Base-by-base conservation (phyloP, 2,113 vertebrate species). In the Alces alces region DNA sequence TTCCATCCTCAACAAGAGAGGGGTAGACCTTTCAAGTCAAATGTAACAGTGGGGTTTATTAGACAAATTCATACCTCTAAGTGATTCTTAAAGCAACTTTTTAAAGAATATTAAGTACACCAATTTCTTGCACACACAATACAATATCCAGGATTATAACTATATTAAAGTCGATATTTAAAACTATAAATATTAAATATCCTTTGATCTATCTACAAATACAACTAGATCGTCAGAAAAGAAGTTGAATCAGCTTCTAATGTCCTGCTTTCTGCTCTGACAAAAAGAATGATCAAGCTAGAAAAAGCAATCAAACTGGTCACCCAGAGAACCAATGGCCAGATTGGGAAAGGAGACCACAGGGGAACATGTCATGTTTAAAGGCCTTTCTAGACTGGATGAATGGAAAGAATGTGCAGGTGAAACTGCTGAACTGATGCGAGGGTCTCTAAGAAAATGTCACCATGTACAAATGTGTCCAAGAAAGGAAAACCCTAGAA, bases 121-220 rank as follows among this genome's bases (percentile, higher is more conserved):
- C 15, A 60, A 36, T 12, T 87, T 82, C 7, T 13, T 50, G 88
- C 3, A 15, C 80, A 83, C 12, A 87, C 1, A 30, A 80, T 73
- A 76, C 1, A n/a, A 76, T 84, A 57, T 16, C 27, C 39, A 92
- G 36, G 39, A 80, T 19, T 57, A 50, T n/a, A 90, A 66, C 14
- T n/a, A 92, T 61, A 89, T 70, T 91, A 85, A 95, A 89, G 54
- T 27, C 79, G 43, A 89, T 90, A 87, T 90, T 95, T 78, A 94
- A 89, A 82, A 78, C 55, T 55, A 64, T 43, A 61, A 79, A 92
- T 96, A 92, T 61, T 86, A 91, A 85, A 96, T 93, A 88, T 66
- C 4, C 17, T 90, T 84, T 92, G 54, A 96, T 84, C 0, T 19
- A 96, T 84, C 0, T 19, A 60, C 33, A 86, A 93, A 89, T 86